Evolutionary conservation across 2,797 vertebrate genomes (phyloP).

Genomic region (Hephaestus fuliginosus): DNA sequence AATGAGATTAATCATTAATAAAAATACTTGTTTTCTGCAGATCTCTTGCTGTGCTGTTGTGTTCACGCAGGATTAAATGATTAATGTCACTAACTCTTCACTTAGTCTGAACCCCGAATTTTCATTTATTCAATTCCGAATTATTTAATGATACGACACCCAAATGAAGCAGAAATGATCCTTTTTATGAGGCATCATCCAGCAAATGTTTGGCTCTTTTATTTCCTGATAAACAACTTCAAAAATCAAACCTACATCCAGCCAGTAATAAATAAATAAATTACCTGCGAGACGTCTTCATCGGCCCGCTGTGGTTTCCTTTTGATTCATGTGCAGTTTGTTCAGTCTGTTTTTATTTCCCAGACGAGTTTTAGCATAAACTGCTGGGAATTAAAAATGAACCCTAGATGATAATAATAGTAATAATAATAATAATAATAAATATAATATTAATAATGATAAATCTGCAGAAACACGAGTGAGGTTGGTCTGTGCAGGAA

Average conservation of each 20-base stretch:
- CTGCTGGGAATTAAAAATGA: conserved; percentile 17
- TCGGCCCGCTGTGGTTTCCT: not conserved
- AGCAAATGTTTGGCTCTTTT: not conserved
- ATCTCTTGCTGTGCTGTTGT: too few relatives aligned
- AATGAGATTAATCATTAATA: too few relatives aligned
- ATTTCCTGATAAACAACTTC: conserved; percentile 14
- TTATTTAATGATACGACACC: not conserved
- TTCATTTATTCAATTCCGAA: not conserved
- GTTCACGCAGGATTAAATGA: too few relatives aligned
- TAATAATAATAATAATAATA: not conserved
- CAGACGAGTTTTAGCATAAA: not conserved
- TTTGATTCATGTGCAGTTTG: conserved; percentile 26
- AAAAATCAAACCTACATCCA: not conserved
- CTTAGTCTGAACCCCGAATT: not conserved
- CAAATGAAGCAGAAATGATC: too few relatives aligned
- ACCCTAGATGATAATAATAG: not conserved
- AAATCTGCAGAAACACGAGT: not conserved
- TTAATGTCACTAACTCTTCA: not conserved
- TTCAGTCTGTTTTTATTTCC: conserved; percentile 17
- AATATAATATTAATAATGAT: conserved; percentile 15
- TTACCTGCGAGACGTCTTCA: conserved; percentile 1
- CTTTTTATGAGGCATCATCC: not conserved
- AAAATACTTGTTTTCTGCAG: too few relatives aligned
- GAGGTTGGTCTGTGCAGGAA: not conserved
- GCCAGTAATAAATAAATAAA: not conserved